Base-by-base conservation (phyloP, 2,888 invertebrate genomes). In the Molorchus minor region DNA sequence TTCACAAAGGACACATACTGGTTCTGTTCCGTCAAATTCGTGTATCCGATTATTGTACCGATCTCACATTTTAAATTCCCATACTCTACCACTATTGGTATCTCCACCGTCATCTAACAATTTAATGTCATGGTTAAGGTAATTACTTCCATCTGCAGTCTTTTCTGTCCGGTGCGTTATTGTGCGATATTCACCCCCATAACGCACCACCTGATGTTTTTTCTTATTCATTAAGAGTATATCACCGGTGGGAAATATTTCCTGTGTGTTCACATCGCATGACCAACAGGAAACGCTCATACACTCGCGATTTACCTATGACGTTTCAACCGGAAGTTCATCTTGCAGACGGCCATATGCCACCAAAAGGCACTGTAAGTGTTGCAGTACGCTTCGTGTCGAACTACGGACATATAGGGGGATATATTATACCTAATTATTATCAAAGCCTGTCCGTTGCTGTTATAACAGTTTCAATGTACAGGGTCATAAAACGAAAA, bases 261-360 rank as follows among this genome's bases (percentile, higher is more conserved):
- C 69, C 69, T 71, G 67, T 70, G 73, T 75, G 75, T 64, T 69
- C 75, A 73, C 63, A 68, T 75, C 73, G 77, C 77, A 75, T 77
- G 77, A 77, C 77, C 70, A 62, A 72, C 74, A 71, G 77, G 77
- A 77, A 77, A 73, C 74, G 70, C 71, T 71, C 71, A 67, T 68
- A 67, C 70, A 69, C 65, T 73, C 72, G 71, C 73, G 74, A 76
- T 75, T 74, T 72, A 66, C 65, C 65, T 62, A 65, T 70, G 62
- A 69, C 71, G 67, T 67, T 63, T 49, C 62, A 36, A 58, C 74
- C 74, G 76, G 76, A 76, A 74, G 67, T 70, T 56, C 73, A 74
- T 75, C 75, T 75, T 72, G 64, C 62, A 62, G 64, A 63, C 17
- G 62, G 64, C 75, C 75, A 75, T 75, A 75, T 75, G 75, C 69